A percentile compares a stretch with the other conserved stretches of the same genome.
phyloP scores from a whole-genome alignment of 2,113 vertebrate species.

The Sebastes fasciatus region DNA sequence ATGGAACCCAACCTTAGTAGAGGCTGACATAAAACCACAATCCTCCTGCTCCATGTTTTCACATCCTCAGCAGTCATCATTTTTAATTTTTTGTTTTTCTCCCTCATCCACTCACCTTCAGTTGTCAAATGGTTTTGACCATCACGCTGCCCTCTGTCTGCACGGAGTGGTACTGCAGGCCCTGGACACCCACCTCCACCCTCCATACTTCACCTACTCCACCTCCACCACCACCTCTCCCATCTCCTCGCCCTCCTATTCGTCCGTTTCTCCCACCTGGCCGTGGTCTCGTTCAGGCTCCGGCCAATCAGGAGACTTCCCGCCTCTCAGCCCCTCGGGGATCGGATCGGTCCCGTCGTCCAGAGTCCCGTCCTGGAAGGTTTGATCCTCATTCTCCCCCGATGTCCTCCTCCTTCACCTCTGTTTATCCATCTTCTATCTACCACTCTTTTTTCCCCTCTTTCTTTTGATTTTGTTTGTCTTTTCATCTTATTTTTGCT shows the following conservation, averaged over 20 bases:
- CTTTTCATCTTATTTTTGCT: not conserved
- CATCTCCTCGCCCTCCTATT: conserved; percentile 84
- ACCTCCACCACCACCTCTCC: conserved; percentile 46
- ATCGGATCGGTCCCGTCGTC: conserved; percentile 89
- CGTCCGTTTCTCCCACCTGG: conserved; percentile 75
- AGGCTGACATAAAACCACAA: not conserved
- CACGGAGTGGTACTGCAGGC: conserved; percentile 82
- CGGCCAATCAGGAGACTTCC: conserved; percentile 87
- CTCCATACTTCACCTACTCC: conserved; percentile 79
- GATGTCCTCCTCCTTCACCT: conserved; percentile 21
- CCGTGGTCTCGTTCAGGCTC: conserved; percentile 87
- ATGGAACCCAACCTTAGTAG: too few species aligned
- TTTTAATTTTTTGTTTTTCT: conserved; percentile 40
- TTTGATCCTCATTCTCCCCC: conserved; percentile 82
- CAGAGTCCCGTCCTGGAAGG: conserved; percentile 97
- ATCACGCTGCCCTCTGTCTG: conserved; percentile 85
- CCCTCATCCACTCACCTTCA: conserved; percentile 77
- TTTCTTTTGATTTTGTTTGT: not conserved
- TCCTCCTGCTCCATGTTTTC: conserved; percentile 1
- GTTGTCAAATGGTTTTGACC: conserved; percentile 92
- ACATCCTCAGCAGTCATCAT: not conserved
- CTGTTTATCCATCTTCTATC: conserved; percentile 1
- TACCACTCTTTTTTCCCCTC: accelerated
- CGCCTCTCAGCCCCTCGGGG: conserved; percentile 90
- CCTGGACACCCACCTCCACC: conserved; percentile 87